Percentiles rank a stretch among this genome's conserved stretches.
These are phyloP conservation scores for Apis mellifera DNA, from an alignment of 1,140 invertebrate genomes.

Conservation along the genomic window Amel_HAv3.1 CM009942.2:6016001-6016500, in stretches of 20 bases:
- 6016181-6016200: neutral
- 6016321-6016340: conserved; percentile 53
- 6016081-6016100: too few relatives aligned
- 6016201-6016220: neutral
- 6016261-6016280: conserved; percentile 22
- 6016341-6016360: conserved; percentile 45
- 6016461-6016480: neutral
- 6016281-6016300: conserved; percentile 33
- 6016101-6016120: too few relatives aligned
- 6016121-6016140: neutral
- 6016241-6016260: neutral
- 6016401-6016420: neutral
- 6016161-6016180: neutral
- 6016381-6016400: conserved; percentile 33
- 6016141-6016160: too few relatives aligned
- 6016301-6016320: conserved; percentile 24
- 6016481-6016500: neutral
- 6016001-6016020: neutral
- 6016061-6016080: too few relatives aligned
- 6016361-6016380: conserved; percentile 33
- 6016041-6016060: neutral
- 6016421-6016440: neutral
- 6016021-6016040: neutral
- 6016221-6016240: neutral
- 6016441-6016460: neutral